phyloP scores from a whole-genome alignment of 2,113 vertebrate species.

The Corythornis vintsioides region DNA sequence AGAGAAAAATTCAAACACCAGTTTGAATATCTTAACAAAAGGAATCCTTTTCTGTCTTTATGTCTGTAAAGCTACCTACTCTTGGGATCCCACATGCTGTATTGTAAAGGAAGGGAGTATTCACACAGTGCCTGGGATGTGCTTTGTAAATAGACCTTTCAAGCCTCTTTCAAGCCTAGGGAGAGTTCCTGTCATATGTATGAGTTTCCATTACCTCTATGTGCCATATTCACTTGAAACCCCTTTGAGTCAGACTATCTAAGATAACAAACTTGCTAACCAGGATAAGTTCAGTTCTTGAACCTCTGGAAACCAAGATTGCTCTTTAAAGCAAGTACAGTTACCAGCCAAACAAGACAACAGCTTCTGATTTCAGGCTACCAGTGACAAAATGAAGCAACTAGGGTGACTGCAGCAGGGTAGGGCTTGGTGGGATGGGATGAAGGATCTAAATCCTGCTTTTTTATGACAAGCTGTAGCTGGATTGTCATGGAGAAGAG shows the following conservation, averaged over 20 bases:
- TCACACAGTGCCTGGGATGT: neutral
- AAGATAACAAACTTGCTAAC: slow-evolving; percentile 18
- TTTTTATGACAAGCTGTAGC: neutral
- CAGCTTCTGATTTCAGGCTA: neutral
- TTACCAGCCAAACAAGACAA: neutral
- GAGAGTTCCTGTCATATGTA: neutral
- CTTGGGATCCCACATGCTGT: neutral
- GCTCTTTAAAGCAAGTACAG: neutral
- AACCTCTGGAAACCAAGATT: neutral
- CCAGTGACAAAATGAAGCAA: neutral
- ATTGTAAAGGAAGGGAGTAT: neutral
- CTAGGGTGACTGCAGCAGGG: neutral
- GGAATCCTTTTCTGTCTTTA: neutral
- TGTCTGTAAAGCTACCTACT: neutral
- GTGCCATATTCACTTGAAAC: neutral
- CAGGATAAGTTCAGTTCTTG: neutral
- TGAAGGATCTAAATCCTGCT: neutral
- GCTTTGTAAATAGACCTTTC: slow-evolving; percentile 5
- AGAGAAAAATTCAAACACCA: neutral
- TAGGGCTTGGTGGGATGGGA: neutral
- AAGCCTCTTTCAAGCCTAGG: neutral
- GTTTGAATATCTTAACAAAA: neutral
- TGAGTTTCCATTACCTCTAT: neutral
- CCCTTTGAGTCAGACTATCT: neutral
- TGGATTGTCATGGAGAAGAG: neutral